A percentile compares a stretch with the other conserved stretches of the same genome.
These are phyloP conservation scores for Piprites chloris DNA, from an alignment of 2,113 vertebrate genomes.

Conservation along the genomic window DNA sequence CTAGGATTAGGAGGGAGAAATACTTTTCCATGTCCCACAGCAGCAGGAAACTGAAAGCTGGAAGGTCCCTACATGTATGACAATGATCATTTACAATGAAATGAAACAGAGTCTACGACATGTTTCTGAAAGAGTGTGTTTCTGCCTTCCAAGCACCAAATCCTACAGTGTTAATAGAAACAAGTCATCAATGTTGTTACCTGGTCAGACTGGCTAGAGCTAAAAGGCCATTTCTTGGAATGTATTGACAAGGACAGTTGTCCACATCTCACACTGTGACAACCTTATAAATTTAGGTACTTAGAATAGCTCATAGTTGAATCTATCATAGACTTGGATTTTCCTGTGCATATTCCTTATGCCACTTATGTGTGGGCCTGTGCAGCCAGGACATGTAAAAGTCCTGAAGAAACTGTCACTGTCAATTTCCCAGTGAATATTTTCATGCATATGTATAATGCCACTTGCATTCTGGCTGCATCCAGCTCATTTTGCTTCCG, in stretches of 20 bases:
- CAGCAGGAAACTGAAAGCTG: not conserved
- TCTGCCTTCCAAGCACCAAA: not conserved
- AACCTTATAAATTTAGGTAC: not conserved
- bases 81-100: not conserved
- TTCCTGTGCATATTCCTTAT: not conserved
- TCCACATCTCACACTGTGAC: not conserved
- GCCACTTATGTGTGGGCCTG: rapidly evolving
- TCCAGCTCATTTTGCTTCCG: not conserved
- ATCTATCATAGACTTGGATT: not conserved
- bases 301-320: not conserved
- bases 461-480: rapidly evolving
- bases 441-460: not conserved
- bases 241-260: not conserved
- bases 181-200: not conserved
- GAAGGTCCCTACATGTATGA: not conserved
- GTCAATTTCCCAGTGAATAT: not conserved
- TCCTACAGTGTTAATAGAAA: not conserved
- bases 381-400: not conserved
- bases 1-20: not conserved
- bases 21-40: not conserved
- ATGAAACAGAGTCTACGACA: not conserved
- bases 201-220: not conserved
- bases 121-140: not conserved
- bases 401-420: not conserved
- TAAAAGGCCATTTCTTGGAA: not conserved